Percentiles rank a stretch among this genome's conserved stretches.
phyloP scores from a whole-genome alignment of 1,140 invertebrate species.

The Ridgeia piscesae region DNA sequence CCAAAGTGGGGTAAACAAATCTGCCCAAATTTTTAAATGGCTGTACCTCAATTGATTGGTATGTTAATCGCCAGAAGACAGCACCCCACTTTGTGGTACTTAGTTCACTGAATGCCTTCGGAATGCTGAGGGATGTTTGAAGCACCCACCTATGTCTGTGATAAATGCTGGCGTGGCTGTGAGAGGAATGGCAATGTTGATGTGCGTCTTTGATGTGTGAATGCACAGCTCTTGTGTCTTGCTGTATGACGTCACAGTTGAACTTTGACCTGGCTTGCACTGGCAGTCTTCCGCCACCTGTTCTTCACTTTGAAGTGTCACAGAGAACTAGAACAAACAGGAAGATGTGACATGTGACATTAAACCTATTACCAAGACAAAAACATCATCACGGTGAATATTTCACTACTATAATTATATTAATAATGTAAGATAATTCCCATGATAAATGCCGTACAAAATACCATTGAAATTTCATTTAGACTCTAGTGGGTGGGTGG shows the following conservation, averaged over 20 bases:
- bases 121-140: background rate
- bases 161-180: constrained; percentile 91
- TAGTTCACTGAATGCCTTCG: background rate
- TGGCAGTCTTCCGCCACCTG: constrained; percentile 69
- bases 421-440: too few relatives aligned
- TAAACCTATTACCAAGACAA: too few relatives aligned
- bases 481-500: background rate
- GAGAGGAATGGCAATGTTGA: constrained; percentile 89
- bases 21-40: too few relatives aligned
- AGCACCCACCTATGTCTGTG: constrained; percentile 73
- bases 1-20: too few relatives aligned
- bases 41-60: too few relatives aligned
- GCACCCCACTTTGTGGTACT: background rate
- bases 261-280: constrained; percentile 60
- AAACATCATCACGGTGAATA: too few relatives aligned
- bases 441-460: too few relatives aligned
- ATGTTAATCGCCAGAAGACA: too few relatives aligned
- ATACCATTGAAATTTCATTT: background rate
- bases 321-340: constrained; percentile 63
- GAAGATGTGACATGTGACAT: background rate
- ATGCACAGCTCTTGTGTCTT: constrained; percentile 92
- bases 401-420: too few relatives aligned
- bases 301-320: constrained; percentile 91
- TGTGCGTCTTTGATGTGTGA: constrained; percentile 81
- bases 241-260: constrained; percentile 68